Conservation (phyloP, 2,113 vertebrate genomes). For the Pithys albifrons region DNA sequence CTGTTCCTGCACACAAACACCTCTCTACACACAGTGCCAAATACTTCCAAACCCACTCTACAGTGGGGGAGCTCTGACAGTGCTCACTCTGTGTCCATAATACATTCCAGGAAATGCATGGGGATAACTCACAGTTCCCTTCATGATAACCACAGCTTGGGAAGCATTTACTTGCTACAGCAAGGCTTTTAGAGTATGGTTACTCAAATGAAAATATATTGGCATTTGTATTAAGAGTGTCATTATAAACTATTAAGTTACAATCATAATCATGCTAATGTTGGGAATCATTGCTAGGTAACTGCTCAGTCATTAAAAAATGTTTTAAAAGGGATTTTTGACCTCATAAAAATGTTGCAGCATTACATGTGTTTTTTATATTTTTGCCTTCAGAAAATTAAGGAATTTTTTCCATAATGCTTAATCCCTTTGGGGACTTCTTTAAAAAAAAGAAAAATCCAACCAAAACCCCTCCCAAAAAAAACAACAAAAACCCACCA, state of each 20-base stretch:
- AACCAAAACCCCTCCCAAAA: fast-evolving
- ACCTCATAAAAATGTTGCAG: constrained; percentile 9
- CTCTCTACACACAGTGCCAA: neutral
- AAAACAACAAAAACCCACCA: neutral
- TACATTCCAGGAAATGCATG: neutral
- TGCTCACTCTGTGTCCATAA: neutral
- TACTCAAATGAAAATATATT: constrained; percentile 20
- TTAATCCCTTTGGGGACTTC: neutral
- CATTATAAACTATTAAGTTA: constrained; percentile 8
- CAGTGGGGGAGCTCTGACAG: neutral
- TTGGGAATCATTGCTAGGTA: constrained; percentile 15
- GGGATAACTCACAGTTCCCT: neutral
- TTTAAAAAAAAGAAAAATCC: neutral
- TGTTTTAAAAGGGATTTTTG: constrained; percentile 10
- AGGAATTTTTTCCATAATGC: constrained; percentile 1
- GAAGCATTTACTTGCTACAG: neutral
- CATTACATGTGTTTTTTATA: constrained; percentile 28
- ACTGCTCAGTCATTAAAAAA: neutral
- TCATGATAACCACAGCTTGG: neutral
- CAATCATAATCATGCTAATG: constrained; percentile 10
- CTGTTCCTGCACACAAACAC: neutral
- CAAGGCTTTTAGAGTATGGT: neutral
- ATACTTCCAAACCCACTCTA: neutral
- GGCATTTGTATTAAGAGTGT: neutral
- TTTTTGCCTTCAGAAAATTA: constrained; percentile 4